phyloP scores from a whole-genome alignment of 1,140 invertebrate genomes.

The Neelides sp. region DNA sequence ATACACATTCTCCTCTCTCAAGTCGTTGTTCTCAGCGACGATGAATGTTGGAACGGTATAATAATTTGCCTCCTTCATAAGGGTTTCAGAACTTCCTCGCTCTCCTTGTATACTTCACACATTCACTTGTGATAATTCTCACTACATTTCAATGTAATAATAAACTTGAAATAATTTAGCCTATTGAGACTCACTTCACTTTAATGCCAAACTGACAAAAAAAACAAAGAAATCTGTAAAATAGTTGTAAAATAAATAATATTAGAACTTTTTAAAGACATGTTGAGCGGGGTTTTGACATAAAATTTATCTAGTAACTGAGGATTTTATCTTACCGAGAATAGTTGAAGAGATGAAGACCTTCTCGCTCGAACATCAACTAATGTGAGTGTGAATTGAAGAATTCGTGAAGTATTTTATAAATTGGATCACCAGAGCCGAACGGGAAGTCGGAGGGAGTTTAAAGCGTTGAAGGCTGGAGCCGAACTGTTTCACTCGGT shows the following conservation, averaged over 20 bases:
- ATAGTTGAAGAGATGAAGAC: too few relatives aligned
- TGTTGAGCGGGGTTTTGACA: too few relatives aligned
- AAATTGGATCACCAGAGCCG: too few relatives aligned
- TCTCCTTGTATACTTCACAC: not conserved
- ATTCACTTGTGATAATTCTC: not conserved
- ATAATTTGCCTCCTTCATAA: not conserved
- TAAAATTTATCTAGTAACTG: too few relatives aligned
- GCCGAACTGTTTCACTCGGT: too few relatives aligned
- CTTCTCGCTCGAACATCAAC: not conserved
- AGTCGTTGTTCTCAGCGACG: not conserved
- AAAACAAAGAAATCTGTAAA: too few relatives aligned
- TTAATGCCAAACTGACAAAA: too few relatives aligned
- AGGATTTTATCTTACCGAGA: too few relatives aligned
- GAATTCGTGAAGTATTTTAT: not conserved
- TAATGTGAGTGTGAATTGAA: not conserved
- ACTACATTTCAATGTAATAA: not conserved
- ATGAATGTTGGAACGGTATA: not conserved
- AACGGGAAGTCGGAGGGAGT: too few relatives aligned
- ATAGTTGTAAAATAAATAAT: too few relatives aligned
- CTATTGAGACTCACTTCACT: not conserved
- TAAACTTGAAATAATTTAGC: not conserved
- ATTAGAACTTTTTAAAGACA: too few relatives aligned
- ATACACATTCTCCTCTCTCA: conserved; percentile 16
- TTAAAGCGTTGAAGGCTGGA: too few relatives aligned
- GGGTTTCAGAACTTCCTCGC: not conserved